Base-by-base conservation (phyloP, 2,113 vertebrate species). In the Gadus chalcogrammus region DNA sequence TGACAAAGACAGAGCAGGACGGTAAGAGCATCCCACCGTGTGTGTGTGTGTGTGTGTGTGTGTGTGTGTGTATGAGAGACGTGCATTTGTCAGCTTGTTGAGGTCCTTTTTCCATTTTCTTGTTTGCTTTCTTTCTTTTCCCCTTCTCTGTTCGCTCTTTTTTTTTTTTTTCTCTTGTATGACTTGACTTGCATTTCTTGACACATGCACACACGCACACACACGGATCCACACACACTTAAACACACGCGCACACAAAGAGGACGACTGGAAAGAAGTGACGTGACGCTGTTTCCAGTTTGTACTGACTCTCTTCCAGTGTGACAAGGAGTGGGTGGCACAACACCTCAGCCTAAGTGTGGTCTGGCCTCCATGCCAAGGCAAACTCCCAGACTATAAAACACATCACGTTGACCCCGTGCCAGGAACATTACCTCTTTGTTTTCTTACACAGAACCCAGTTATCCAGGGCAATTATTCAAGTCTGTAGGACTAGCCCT, bases 1-100 rank as follows among this genome's bases (percentile, higher is more conserved):
- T 99, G 96, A 99, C 97, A 86, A 95, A 96, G 89, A 97, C 96
- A 79, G 97, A 99, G 73, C 96, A 98, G 89, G 96, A 99, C 80
- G 97, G 97, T 98, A 97, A 77, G 95, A 61, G 42, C 68, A 17
- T 56, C 88, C 62, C 53, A 18, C 58, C 64, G 42, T 60, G 22
- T 16, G 15, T 66, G 59, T 73, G 65, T 65, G 58, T 70, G 73
- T 78, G 73, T 55, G 38, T 65, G 68, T 78, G 70, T 77, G 78
- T 77, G 61, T 75, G 66, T 61, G 58, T 58, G 63, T 48, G 42
- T 48, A 2, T 9, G 11, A 7, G 42, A 48, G 42, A 48, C 9
- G 12, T 48, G 65, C 22, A 56, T 42, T 52, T 73, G 38, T 61
- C 56, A 52, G 73, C 60, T 18, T n/a, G 31, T 48, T 65, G 35